Percentiles rank a stretch among this genome's conserved stretches.
Conservation (phyloP, 2,888 invertebrate genomes). For the Chaetogeoica ovagalla region DNA sequence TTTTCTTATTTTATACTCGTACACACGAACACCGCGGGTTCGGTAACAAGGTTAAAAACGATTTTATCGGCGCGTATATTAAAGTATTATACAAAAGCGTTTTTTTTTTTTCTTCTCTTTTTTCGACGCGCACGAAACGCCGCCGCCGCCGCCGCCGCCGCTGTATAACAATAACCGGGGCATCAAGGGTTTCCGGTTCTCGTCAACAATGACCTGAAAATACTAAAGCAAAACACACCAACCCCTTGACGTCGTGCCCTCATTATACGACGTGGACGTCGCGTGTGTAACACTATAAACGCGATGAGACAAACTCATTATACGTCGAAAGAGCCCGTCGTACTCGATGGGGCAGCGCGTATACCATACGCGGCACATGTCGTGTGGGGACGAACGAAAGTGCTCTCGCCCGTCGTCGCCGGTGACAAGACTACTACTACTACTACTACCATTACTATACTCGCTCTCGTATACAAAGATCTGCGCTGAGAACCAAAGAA, state of each 20-base stretch:
- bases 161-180: constrained; percentile 49
- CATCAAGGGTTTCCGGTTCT: constrained; percentile 51
- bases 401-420: constrained; percentile 22
- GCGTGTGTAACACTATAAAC: constrained; percentile 20
- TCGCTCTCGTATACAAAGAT: constrained; percentile 29
- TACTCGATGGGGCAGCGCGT: no score
- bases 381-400: constrained; percentile 4
- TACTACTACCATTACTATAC: no score
- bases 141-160: no score
- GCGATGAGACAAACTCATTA: constrained; percentile 51
- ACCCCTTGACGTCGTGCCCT: constrained; percentile 52
- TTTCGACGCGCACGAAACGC: constrained; percentile 11
- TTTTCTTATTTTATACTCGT: constrained; percentile 9
- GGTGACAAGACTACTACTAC: constrained; percentile 38
- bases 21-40: constrained; percentile 4
- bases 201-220: constrained; percentile 44
- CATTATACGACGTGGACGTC: constrained; percentile 29
- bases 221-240: constrained; percentile 17
- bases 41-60: constrained; percentile 51
- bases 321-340: constrained; percentile 36
- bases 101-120: background rate
- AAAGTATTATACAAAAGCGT: constrained; percentile 40
- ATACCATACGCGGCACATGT: no score
- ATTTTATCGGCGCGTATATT: constrained; percentile 1
- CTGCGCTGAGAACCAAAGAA: constrained; percentile 34